Base-by-base conservation (phyloP, 2,113 vertebrate genomes). In the Clupea harengus region DNA sequence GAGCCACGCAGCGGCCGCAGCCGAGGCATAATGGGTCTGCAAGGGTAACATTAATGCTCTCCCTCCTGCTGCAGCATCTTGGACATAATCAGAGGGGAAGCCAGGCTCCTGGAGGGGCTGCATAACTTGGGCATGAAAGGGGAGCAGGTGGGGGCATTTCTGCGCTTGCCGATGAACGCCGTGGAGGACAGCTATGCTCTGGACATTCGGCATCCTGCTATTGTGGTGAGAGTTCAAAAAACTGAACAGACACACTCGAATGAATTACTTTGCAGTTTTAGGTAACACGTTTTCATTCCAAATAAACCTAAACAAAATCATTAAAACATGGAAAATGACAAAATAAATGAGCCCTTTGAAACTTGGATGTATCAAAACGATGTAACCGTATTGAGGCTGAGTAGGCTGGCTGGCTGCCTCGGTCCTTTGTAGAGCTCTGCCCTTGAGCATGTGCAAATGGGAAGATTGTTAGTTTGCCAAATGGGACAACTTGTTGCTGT, bases 151-250 rank as follows among this genome's bases (percentile, higher is more conserved):
- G 94, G 89, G 84, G 95, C 95, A 87, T 93, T 99, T 91, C 94
- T 98, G 87, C 96, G 92, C 82, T 89, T 99, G 86, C 95, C 95
- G 45, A 82, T 96, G 83, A 94, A 91, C 80, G 84, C 90, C 46
- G 89, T 91, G 86, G 95, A 96, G 50, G 91, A 95, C 88, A 95
- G 81, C 86, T 98, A 96, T n/a, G 95, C 95, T 0, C 93, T 99
- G 88, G 97, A 99, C 92, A 97, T 99, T 85, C 96, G 96, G 44
- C 96, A 98, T 92, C 90, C 96, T 87, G 95, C 98, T 0, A 94
- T 99, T 91, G 94, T 93, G 94, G 98, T 99, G 91, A 96, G 97
- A 93, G 0, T 6, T 6, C 20, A 44, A 50, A 82, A 13, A 47
- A 10, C 25, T 15, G n/a, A n/a, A 13, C 28, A 85, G 82, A 57